Percentiles rank a stretch among this genome's conserved stretches.
phyloP scores from a whole-genome alignment of 2,797 vertebrate genomes.

The Emydoidea blandingii region DNA sequence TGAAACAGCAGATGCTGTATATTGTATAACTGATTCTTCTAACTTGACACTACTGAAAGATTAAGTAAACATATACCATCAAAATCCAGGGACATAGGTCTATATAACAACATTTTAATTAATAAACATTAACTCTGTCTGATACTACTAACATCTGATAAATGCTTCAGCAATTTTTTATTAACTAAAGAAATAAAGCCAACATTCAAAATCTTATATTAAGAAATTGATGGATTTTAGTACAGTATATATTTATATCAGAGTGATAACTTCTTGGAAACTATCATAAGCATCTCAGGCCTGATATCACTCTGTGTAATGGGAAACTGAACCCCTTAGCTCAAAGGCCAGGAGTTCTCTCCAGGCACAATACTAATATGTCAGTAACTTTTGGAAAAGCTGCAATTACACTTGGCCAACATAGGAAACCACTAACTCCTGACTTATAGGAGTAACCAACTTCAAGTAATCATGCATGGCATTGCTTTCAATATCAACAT shows the following conservation, averaged over 20 bases:
- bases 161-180: neutral
- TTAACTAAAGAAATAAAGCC: neutral
- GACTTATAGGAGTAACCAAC: neutral
- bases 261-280: neutral
- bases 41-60: neutral
- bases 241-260: neutral
- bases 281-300: neutral
- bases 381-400: neutral
- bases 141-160: neutral
- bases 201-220: neutral
- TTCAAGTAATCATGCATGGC: neutral
- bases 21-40: neutral
- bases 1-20: neutral
- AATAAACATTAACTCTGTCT: neutral
- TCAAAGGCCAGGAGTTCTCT: neutral
- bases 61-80: neutral
- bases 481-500: neutral
- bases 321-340: fast-evolving
- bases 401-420: neutral
- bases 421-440: neutral
- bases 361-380: neutral
- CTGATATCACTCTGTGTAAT: neutral
- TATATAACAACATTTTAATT: neutral
- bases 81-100: neutral
- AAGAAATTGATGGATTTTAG: neutral